A percentile compares a stretch with the other conserved stretches of the same genome.
Evolutionary conservation across 1,140 invertebrate genomes (phyloP).

Genomic region (Aphidius ervi): DNA sequence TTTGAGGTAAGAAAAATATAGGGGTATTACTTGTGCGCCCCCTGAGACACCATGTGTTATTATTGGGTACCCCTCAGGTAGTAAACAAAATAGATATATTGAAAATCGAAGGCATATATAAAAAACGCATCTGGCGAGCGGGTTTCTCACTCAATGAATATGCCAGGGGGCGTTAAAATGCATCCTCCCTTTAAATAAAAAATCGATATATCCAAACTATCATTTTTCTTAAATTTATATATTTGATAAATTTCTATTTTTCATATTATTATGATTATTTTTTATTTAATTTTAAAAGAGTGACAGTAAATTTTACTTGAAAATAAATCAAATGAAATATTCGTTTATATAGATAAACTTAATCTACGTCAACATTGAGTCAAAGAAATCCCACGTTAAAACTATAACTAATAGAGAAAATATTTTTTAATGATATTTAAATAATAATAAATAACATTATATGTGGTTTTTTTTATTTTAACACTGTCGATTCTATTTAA

Average conservation of each 20-base stretch:
- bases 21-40: conserved; percentile 12
- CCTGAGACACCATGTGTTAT: conserved; percentile 43
- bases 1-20: conserved; percentile 3
- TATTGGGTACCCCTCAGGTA: conserved; percentile 44
- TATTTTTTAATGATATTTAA: too few species aligned
- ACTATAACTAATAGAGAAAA: not conserved
- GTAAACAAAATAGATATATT: conserved; percentile 32
- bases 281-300: not conserved
- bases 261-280: too few species aligned
- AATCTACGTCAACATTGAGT: conserved; percentile 15
- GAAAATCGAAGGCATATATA: conserved; percentile 34
- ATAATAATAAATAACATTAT: not conserved
- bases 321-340: too few species aligned
- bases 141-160: conserved; percentile 11
- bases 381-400: not conserved
- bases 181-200: conserved; percentile 21
- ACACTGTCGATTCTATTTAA: conserved; percentile 22
- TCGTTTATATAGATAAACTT: conserved; percentile 4
- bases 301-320: not conserved
- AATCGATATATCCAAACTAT: conserved; percentile 30
- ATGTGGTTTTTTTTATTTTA: conserved; percentile 3
- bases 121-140: conserved; percentile 49
- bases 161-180: conserved; percentile 25
- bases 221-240: conserved; percentile 14
- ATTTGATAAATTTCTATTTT: not conserved